phyloP scores from a whole-genome alignment of 2,113 vertebrate genomes.

The Microcebus tavaratra region DNA sequence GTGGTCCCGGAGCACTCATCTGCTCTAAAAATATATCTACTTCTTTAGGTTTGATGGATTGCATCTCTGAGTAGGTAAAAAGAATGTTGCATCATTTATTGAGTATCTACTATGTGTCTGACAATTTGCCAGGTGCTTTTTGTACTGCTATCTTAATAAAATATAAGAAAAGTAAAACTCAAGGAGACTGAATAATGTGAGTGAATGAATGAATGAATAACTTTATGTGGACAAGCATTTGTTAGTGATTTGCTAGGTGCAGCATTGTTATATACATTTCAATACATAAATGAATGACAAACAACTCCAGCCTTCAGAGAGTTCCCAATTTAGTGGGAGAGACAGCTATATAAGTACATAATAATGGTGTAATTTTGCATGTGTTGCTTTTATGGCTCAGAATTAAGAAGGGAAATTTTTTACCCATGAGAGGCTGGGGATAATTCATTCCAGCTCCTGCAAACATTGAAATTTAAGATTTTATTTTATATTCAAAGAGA shows the following conservation, averaged over 20 bases:
- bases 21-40: conserved; percentile 9
- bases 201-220: not conserved
- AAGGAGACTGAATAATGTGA: not conserved
- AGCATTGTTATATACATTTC: conserved; percentile 18
- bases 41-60: not conserved
- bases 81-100: conserved; percentile 3
- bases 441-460: not conserved
- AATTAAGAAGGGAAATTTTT: not conserved
- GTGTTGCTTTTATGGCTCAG: conserved; percentile 23
- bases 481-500: conserved; percentile 34
- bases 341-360: conserved; percentile 39
- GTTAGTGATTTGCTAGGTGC: conserved; percentile 13
- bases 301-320: conserved; percentile 10
- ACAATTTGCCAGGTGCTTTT: conserved; percentile 3
- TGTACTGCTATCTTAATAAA: conserved; percentile 27
- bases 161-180: conserved; percentile 22
- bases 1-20: not conserved
- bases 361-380: conserved; percentile 53
- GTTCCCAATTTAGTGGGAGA: conserved; percentile 36
- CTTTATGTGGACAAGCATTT: not conserved
- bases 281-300: conserved; percentile 17
- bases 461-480: conserved; percentile 23
- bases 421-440: not conserved
- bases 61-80: not conserved
- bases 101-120: not conserved